These are phyloP conservation scores for Spheniscus humboldti DNA, from an alignment of 2,797 vertebrate genomes.

Conservation along the genomic window DNA sequence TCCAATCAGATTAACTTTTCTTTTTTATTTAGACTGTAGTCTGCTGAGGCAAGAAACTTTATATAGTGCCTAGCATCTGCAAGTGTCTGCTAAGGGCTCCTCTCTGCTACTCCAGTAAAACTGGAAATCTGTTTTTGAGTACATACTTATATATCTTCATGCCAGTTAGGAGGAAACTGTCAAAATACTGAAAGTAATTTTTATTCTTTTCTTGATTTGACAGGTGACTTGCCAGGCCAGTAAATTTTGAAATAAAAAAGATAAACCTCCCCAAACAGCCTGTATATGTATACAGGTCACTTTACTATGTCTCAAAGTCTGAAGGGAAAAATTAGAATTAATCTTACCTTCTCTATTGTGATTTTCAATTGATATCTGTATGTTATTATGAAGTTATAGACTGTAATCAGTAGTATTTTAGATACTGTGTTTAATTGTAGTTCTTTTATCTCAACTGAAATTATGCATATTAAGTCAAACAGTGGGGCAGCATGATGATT, in stretches of 20 bases:
- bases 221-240: neutral
- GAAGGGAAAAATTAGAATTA: neutral
- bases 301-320: neutral
- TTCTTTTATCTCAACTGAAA: neutral
- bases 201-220: neutral
- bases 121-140: neutral
- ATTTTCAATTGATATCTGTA: neutral
- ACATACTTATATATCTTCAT: neutral
- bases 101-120: neutral
- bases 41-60: neutral
- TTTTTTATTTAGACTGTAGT: neutral
- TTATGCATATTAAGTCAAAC: neutral
- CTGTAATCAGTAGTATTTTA: neutral
- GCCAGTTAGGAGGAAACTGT: neutral
- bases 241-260: neutral
- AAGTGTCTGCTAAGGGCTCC: neutral
- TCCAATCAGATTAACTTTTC: neutral
- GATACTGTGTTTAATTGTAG: neutral
- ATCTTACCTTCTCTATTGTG: neutral
- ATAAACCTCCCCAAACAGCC: neutral
- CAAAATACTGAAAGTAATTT: neutral
- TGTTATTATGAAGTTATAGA: neutral
- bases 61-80: neutral
- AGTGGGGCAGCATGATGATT: neutral
- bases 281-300: neutral